Evolutionary conservation across 2,888 invertebrate genomes (phyloP).

Genomic region (Cryptus viduatorius): DNA sequence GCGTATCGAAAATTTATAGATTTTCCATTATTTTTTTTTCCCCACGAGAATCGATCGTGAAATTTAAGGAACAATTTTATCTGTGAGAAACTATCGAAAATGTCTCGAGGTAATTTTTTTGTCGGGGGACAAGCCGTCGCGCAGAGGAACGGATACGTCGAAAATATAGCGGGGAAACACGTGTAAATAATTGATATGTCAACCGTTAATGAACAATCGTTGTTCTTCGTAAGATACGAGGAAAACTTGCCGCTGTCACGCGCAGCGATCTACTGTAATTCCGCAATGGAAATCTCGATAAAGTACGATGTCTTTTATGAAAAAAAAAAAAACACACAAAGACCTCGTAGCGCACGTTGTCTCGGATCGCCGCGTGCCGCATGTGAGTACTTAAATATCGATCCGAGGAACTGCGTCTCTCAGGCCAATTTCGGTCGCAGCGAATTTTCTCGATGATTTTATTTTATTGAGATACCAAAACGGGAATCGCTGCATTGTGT

Average conservation of each 20-base stretch:
- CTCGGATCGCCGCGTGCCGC: conserved; percentile 4
- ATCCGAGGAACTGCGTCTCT: conserved; percentile 31
- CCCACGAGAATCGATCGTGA: neutral
- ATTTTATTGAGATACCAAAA: conserved; percentile 57
- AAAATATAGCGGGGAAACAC: conserved; percentile 15
- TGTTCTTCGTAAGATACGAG: conserved; percentile 13
- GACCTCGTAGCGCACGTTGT: conserved; percentile 21
- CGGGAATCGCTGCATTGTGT: conserved; percentile 45
- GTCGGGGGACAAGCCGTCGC: neutral
- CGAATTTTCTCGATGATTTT: conserved; percentile 27
- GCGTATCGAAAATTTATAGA: neutral
- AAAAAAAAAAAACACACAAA: neutral
- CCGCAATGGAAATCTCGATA: neutral
- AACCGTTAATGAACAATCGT: conserved; percentile 24
- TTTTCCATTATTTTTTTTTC: neutral
- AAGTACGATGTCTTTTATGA: conserved; percentile 2
- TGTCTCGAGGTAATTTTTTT: conserved; percentile 1
- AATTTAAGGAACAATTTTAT: neutral
- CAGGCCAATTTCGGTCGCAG: conserved; percentile 30
- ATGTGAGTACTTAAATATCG: conserved; percentile 62
- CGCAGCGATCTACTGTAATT: conserved; percentile 10
- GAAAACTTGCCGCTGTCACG: conserved; percentile 5
- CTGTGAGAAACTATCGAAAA: neutral
- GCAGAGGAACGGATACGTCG: neutral
- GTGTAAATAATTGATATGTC: conserved; percentile 54